phyloP scores from a whole-genome alignment of 2,888 invertebrate genomes.

The Rhagium mordax region DNA sequence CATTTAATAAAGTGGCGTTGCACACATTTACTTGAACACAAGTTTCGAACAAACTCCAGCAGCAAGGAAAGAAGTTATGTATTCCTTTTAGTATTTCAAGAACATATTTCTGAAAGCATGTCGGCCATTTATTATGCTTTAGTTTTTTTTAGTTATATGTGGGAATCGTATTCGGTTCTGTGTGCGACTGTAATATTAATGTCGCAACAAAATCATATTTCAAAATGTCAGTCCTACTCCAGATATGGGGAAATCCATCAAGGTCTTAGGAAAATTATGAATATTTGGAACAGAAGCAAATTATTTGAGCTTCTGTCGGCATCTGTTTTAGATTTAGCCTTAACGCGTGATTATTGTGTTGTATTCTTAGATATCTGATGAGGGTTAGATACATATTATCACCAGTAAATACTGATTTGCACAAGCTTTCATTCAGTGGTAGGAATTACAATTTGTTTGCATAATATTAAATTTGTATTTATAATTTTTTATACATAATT shows the following conservation, averaged over 20 bases:
- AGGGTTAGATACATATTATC: too few species aligned
- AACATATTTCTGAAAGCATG: constrained; percentile 19
- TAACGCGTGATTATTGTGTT: too few species aligned
- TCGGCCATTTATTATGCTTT: constrained; percentile 18
- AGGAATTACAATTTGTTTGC: too few species aligned
- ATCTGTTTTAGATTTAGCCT: background rate
- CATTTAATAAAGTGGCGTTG: constrained; percentile 23
- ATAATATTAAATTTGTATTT: too few species aligned
- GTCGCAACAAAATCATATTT: constrained; percentile 8
- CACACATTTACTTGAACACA: constrained; percentile 21
- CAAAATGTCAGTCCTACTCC: constrained; percentile 4
- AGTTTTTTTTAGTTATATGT: constrained; percentile 19
- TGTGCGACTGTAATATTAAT: constrained; percentile 22
- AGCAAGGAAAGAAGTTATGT: constrained; percentile 16
- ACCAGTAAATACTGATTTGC: too few species aligned
- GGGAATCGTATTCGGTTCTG: background rate
- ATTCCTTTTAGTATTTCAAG: constrained; percentile 19
- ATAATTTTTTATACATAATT: too few species aligned
- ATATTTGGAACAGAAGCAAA: background rate
- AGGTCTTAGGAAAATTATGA: background rate
- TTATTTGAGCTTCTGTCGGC: background rate
- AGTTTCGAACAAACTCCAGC: constrained; percentile 8
- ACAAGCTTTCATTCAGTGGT: too few species aligned
- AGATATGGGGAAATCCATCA: background rate
- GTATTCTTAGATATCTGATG: too few species aligned